phyloP scores from a whole-genome alignment of 2,113 vertebrate species.

The Phyllostomus hastatus region DNA sequence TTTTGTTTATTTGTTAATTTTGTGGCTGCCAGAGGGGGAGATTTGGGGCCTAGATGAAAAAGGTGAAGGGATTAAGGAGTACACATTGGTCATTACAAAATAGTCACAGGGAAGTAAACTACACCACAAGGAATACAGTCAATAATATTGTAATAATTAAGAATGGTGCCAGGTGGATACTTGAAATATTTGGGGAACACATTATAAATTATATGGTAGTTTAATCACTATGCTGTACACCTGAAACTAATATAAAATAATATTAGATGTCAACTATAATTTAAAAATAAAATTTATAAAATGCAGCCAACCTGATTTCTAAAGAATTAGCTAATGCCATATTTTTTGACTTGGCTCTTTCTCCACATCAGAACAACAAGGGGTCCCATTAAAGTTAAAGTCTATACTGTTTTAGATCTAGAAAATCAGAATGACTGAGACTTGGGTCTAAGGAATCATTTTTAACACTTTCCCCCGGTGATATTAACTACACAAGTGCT shows the following conservation, averaged over 20 bases:
- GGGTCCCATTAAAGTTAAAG: neutral
- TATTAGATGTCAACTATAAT: neutral
- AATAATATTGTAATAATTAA: neutral
- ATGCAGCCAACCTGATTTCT: neutral
- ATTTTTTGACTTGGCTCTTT: neutral
- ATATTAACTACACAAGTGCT: neutral
- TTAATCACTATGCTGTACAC: neutral
- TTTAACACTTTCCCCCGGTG: neutral
- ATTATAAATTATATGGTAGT: neutral
- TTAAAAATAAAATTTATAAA: neutral
- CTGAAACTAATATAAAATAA: neutral
- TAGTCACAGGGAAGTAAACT: neutral
- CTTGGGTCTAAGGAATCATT: neutral
- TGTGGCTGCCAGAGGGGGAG: neutral
- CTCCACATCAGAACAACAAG: neutral
- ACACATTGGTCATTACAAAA: neutral
- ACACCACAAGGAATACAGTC: neutral
- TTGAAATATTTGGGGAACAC: neutral
- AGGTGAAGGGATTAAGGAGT: neutral
- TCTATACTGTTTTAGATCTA: neutral
- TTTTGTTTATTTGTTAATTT: neutral
- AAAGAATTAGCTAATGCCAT: neutral
- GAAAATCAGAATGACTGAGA: neutral
- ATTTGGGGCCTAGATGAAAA: neutral
- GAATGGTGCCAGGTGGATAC: neutral